Percentiles rank a stretch among this genome's conserved stretches.
These are phyloP conservation scores for Benitochromis conjunctus DNA, from an alignment of 2,113 vertebrate genomes.

Conservation along the genomic window DNA sequence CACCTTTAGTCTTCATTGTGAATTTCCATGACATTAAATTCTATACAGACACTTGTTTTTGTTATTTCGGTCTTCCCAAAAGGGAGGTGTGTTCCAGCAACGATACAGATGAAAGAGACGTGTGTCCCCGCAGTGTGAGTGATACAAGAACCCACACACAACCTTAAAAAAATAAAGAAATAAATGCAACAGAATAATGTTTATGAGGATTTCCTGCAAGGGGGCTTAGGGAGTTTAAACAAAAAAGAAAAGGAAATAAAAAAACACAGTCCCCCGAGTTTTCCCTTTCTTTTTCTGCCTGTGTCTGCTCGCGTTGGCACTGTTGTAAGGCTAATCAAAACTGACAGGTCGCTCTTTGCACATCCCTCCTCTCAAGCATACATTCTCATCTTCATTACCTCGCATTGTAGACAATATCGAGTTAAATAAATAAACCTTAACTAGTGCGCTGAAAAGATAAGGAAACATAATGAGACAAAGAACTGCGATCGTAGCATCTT, in stretches of 20 bases:
- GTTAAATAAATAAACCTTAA: constrained; percentile 53
- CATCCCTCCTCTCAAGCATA: constrained; percentile 43
- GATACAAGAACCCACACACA: neutral
- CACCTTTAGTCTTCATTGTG: neutral
- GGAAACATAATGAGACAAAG: constrained; percentile 49
- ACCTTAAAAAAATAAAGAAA: neutral
- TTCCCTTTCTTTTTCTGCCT: neutral
- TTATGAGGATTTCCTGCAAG: constrained; percentile 1
- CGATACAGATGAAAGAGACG: neutral
- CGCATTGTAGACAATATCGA: constrained; percentile 39
- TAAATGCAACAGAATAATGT: neutral
- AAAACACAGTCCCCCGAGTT: constrained; percentile 20
- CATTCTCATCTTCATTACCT: constrained; percentile 49
- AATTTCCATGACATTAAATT: neutral
- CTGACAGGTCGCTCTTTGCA: constrained; percentile 49
- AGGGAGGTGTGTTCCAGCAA: neutral
- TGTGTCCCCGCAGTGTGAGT: neutral
- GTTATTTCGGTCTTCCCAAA: neutral
- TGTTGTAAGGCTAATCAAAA: constrained; percentile 42
- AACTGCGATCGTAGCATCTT: constrained; percentile 23
- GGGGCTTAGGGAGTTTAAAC: constrained; percentile 9
- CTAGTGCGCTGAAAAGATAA: neutral
- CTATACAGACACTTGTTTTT: neutral
- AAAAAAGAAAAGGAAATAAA: neutral
- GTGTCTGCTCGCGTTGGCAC: neutral